Evolutionary conservation across 2,797 vertebrate species (phyloP).

Genomic region (Anguilla megastoma): DNA sequence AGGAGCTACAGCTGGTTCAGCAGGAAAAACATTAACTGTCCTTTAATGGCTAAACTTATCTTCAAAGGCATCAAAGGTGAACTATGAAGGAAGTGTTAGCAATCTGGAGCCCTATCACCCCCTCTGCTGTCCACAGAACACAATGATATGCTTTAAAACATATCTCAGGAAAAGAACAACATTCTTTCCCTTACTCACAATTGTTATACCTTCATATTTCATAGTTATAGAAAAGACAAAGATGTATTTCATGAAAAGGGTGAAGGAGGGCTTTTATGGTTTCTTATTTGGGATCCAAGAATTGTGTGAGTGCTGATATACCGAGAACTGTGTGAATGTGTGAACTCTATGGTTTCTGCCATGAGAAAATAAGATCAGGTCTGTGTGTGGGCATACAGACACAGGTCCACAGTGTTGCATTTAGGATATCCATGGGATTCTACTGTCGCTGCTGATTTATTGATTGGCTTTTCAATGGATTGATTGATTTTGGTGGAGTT

Average conservation of each 20-base stretch:
- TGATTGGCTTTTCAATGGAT: not conserved
- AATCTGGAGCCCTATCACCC: slow-evolving; percentile 15
- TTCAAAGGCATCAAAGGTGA: not conserved
- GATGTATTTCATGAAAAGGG: not conserved
- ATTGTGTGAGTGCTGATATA: not conserved
- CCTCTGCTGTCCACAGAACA: slow-evolving; percentile 26
- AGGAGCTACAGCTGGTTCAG: not conserved
- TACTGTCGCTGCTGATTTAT: not conserved
- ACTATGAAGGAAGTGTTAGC: not conserved
- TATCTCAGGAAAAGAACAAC: not conserved
- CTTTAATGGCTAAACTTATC: slow-evolving; percentile 5
- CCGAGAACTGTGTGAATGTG: not conserved
- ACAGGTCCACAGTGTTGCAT: not conserved
- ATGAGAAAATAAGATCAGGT: not conserved
- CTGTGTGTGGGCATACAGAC: not conserved
- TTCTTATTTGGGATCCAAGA: not conserved
- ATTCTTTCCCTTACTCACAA: not conserved
- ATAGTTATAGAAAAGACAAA: not conserved
- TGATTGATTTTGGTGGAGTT: not conserved
- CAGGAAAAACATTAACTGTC: not conserved
- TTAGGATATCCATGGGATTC: not conserved
- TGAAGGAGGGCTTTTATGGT: not conserved
- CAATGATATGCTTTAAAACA: not conserved
- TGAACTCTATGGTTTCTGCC: not conserved
- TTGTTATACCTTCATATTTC: not conserved